These are phyloP conservation scores for Baryphthengus martii DNA, from an alignment of 2,113 vertebrate genomes.

Conservation along the genomic window DNA sequence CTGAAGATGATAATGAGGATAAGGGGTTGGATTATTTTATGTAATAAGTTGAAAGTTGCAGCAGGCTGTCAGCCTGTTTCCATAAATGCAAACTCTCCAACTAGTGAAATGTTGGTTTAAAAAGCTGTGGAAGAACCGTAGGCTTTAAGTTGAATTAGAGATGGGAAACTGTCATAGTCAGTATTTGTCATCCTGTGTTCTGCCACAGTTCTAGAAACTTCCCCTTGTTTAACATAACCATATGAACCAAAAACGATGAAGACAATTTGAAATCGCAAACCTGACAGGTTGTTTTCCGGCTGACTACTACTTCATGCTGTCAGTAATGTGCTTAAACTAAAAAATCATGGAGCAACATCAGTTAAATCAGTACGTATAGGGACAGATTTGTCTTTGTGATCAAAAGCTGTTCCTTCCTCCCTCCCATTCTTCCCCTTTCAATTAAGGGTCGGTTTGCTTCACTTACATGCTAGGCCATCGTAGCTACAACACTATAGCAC, in stretches of 20 bases:
- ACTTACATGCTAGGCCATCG: background rate
- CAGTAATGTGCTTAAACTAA: background rate
- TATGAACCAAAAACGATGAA: background rate
- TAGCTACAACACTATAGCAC: background rate
- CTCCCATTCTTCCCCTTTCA: background rate
- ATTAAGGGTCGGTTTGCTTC: background rate
- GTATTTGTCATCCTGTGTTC: background rate
- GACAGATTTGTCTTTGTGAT: background rate
- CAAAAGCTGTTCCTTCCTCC: background rate
- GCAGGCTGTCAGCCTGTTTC: background rate
- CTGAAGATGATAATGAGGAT: fast-evolving
- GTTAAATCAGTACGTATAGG: background rate
- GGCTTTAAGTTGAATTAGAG: background rate
- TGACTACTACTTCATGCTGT: background rate
- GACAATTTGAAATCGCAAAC: background rate
- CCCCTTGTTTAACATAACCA: background rate
- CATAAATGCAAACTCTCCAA: background rate
- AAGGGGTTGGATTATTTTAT: background rate
- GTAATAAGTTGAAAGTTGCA: background rate
- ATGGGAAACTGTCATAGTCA: background rate
- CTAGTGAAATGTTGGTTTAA: background rate
- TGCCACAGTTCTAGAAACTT: background rate
- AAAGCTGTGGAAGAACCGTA: background rate
- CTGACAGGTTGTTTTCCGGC: background rate
- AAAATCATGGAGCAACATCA: background rate